A percentile compares a stretch with the other conserved stretches of the same genome.
phyloP scores from a whole-genome alignment of 2,113 vertebrate genomes.

The Dicaeum eximium region DNA sequence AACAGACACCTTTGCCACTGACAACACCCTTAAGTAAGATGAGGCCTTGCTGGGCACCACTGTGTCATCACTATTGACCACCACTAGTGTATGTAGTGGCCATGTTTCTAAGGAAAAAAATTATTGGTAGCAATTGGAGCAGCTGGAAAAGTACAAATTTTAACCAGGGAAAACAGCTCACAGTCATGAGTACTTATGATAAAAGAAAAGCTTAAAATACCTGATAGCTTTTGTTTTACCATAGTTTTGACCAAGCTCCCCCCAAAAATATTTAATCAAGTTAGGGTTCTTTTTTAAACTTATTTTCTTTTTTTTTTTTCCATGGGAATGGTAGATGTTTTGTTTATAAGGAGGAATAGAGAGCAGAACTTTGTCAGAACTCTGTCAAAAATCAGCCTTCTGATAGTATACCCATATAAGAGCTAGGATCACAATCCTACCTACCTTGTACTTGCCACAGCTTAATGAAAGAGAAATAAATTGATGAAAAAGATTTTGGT shows the following conservation, averaged over 20 bases:
- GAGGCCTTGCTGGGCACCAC: neutral
- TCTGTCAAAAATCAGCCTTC: neutral
- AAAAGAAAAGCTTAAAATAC: neutral
- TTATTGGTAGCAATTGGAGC: rapidly evolving
- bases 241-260: neutral
- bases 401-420: neutral
- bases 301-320: neutral
- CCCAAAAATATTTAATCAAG: neutral
- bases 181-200: neutral
- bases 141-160: neutral
- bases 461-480: constrained; percentile 90
- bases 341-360: neutral
- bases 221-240: neutral
- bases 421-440: neutral
- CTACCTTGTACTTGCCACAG: constrained; percentile 90
- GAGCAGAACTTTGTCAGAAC: neutral
- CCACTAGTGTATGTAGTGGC: neutral
- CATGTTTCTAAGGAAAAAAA: neutral
- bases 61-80: neutral
- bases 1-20: neutral
- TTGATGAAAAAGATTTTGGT: constrained; percentile 85
- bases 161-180: neutral
- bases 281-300: neutral
- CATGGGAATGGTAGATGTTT: neutral
- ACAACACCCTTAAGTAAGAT: neutral